phyloP scores from a whole-genome alignment of 2,888 invertebrate genomes.

The Aphidius colemani region DNA sequence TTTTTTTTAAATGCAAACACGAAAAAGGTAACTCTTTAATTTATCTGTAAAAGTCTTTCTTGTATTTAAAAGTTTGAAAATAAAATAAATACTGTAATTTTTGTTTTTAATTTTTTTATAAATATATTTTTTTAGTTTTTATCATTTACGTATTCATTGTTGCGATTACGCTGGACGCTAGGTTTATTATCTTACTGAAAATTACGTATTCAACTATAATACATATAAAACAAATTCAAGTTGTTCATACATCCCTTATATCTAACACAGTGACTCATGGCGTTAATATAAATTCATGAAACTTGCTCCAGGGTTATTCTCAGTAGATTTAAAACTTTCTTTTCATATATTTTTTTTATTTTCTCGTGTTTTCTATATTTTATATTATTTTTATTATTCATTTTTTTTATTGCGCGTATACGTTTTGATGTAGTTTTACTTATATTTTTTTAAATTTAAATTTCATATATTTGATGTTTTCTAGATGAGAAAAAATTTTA shows the following conservation, averaged over 20 bases:
- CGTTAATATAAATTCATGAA: constrained; percentile 35
- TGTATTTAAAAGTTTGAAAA: background rate
- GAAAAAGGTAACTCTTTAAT: background rate
- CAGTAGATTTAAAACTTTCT: constrained; percentile 15
- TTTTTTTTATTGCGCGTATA: constrained; percentile 1
- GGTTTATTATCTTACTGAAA: constrained; percentile 17
- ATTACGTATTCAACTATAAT: constrained; percentile 15
- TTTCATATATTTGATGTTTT: background rate
- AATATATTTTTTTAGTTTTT: background rate
- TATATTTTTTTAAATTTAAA: constrained; percentile 6
- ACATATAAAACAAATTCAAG: background rate
- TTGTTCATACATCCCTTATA: constrained; percentile 10
- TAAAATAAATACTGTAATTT: no score
- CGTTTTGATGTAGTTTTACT: constrained; percentile 4
- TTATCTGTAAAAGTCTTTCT: background rate
- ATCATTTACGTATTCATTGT: constrained; percentile 13
- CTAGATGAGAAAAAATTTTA: background rate
- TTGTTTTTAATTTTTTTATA: no score
- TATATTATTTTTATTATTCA: constrained; percentile 6
- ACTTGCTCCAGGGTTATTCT: constrained; percentile 21
- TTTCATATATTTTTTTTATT: background rate
- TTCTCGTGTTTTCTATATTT: constrained; percentile 4
- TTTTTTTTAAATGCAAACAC: background rate
- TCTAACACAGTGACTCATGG: constrained; percentile 22
- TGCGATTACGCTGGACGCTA: constrained; percentile 15